Evolutionary conservation across 2,797 vertebrate species (phyloP).

Genomic region (Limosa lapponica): DNA sequence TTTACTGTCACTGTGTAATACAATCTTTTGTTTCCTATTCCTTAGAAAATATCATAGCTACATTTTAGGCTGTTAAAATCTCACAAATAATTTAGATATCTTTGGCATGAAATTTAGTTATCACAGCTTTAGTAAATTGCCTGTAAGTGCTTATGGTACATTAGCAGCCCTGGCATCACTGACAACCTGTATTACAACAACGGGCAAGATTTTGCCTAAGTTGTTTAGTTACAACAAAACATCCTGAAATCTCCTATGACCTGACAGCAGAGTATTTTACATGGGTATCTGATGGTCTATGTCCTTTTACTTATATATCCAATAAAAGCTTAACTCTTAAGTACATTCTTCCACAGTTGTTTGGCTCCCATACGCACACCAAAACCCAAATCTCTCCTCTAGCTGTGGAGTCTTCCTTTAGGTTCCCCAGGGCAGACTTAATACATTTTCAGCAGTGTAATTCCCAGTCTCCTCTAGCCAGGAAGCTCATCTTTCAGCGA

Average conservation of each 20-base stretch:
- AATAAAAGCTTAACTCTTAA: neutral
- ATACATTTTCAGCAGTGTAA: neutral
- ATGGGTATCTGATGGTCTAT: neutral
- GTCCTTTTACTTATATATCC: neutral
- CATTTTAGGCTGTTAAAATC: constrained; percentile 1
- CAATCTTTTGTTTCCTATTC: neutral
- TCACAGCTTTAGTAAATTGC: constrained; percentile 7
- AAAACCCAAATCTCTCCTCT: neutral
- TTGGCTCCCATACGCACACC: neutral
- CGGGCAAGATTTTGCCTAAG: neutral
- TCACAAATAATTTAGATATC: constrained; percentile 3
- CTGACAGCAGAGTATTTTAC: neutral
- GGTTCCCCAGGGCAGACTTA: neutral
- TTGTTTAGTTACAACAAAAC: neutral
- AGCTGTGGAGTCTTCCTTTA: neutral
- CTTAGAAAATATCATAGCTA: neutral
- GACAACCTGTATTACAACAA: neutral
- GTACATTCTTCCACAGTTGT: fast-evolving
- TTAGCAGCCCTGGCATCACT: neutral
- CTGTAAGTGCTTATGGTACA: neutral
- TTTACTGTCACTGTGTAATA: neutral
- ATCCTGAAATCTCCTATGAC: neutral
- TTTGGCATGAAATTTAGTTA: neutral
- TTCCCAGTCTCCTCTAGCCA: neutral
- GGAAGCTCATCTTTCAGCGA: neutral